Base-by-base conservation (phyloP, 2,888 invertebrate species). In the Galeruca laticollis region DNA sequence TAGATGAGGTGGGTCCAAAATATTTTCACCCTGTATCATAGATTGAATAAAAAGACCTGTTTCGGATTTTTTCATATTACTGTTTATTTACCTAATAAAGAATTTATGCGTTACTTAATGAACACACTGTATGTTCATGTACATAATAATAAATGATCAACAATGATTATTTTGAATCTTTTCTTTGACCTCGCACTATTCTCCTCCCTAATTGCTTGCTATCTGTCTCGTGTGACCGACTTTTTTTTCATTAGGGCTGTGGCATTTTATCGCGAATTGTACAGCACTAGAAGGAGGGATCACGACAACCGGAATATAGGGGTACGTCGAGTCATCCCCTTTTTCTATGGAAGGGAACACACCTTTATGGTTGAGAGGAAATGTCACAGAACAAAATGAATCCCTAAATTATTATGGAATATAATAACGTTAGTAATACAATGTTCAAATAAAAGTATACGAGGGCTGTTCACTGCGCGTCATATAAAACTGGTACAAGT, bases 231-330 rank as follows among this genome's bases (percentile, higher is more conserved):
- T 73, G 70, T 71, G 72, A 74, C 74, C 72, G 72, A 74, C 62
- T 72, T 74, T 47, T 47, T 72, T 73, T 64, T 26, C 61, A 69
- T 49, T 35, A 63, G 69, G 70, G 71, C 59, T 70, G 72, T 71
- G 74, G 72, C 72, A 72, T 74, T 74, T 74, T 66, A 71, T 69
- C 70, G 52, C 71, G 69, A 71, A 74, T 72, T 66, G 59, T 65
- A n/a, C n/a, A n/a, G n/a, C n/a, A n/a, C n/a, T n/a, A n/a, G n/a
- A n/a, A n/a, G n/a, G n/a, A n/a, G n/a, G 59, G 59, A 35, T 65
- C 65, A 65, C 57, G 65, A 65, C 43, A 65, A 65, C 57, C 65
- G 66, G 59, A 66, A 51, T 49, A 26, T 18, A 49, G n/a, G n/a
- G 35, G 15, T 10, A 26, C 26, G 61, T 37, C 54, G 51, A 18